These are phyloP conservation scores for Muscicapa comitata DNA, from an alignment of 2,797 vertebrate species.

Conservation along the genomic window DNA sequence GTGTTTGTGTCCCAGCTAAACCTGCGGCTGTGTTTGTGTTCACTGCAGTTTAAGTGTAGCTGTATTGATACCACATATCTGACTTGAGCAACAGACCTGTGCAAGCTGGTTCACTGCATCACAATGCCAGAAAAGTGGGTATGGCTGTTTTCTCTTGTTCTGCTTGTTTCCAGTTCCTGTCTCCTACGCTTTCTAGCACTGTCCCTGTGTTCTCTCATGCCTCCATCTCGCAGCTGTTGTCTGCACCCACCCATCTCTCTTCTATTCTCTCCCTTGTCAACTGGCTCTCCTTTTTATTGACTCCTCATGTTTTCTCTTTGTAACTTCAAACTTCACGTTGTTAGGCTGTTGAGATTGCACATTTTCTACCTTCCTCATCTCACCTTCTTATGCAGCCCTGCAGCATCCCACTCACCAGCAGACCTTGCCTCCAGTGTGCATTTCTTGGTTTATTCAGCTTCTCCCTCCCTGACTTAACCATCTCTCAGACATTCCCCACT, in stretches of 20 bases:
- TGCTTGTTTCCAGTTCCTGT: neutral
- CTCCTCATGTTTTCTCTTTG: neutral
- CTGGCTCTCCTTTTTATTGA: neutral
- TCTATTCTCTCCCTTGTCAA: neutral
- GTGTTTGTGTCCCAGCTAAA: neutral
- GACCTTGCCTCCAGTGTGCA: neutral
- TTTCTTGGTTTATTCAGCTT: neutral
- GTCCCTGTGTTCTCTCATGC: neutral
- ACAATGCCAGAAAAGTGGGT: neutral
- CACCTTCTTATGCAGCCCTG: neutral
- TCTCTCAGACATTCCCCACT: neutral
- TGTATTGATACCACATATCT: fast-evolving
- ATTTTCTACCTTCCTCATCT: neutral
- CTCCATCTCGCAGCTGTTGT: neutral
- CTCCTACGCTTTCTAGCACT: neutral
- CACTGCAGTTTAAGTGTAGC: neutral
- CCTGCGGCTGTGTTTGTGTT: neutral
- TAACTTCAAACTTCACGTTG: neutral
- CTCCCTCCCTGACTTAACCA: neutral
- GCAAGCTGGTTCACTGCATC: neutral
- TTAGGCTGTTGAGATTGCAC: neutral
- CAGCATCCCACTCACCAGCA: neutral
- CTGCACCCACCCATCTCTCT: neutral
- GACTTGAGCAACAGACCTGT: neutral
- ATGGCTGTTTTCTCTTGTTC: neutral